These are phyloP conservation scores for Pollenia amentaria DNA, from an alignment of 2,888 invertebrate genomes.

Conservation along the genomic window DNA sequence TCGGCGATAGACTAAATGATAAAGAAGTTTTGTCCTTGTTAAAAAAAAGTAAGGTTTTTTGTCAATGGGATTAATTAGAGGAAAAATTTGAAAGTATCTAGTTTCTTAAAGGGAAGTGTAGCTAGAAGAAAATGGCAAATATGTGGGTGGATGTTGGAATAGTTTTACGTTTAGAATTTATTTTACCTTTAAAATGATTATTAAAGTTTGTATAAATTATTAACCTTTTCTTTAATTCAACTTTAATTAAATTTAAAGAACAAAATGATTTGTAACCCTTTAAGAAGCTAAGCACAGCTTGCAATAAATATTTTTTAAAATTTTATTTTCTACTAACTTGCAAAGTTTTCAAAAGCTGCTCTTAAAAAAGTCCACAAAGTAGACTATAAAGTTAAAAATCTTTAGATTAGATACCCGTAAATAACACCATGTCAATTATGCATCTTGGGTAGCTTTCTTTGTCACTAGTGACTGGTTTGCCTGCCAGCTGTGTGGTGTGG, in stretches of 20 bases:
- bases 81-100: too few relatives aligned
- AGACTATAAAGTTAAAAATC: neutral
- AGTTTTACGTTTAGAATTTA: too few relatives aligned
- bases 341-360: neutral
- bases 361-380: neutral
- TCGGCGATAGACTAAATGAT: neutral
- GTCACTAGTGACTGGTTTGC: conserved; percentile 3
- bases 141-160: too few relatives aligned
- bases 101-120: too few relatives aligned
- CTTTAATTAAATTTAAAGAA: too few relatives aligned
- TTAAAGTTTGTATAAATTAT: too few relatives aligned
- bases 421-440: conserved; percentile 49
- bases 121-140: too few relatives aligned
- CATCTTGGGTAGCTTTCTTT: conserved; percentile 40
- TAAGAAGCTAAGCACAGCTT: too few relatives aligned
- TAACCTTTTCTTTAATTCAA: too few relatives aligned
- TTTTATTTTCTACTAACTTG: neutral
- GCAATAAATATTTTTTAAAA: neutral
- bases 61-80: too few relatives aligned
- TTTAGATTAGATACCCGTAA: conserved; percentile 10
- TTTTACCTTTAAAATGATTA: too few relatives aligned
- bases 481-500: neutral
- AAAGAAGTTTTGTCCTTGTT: conserved; percentile 30
- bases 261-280: too few relatives aligned
- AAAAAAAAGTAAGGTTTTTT: neutral